These are phyloP conservation scores for Leptopilina boulardi DNA, from an alignment of 1,140 invertebrate genomes.

Conservation along the genomic window DNA sequence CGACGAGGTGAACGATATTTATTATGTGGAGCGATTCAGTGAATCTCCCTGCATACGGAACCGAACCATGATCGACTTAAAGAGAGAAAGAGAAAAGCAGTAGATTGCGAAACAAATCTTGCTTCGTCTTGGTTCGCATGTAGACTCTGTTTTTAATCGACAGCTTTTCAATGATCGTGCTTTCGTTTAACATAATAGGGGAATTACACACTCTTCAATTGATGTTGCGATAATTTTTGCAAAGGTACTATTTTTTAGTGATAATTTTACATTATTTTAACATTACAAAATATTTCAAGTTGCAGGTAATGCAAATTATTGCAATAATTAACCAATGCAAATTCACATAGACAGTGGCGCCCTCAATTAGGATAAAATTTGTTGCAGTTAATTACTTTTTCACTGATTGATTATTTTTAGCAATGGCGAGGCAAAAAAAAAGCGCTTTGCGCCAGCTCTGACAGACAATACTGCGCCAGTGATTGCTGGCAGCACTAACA, in stretches of 20 bases:
- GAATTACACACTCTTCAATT: background rate
- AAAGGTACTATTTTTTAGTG: background rate
- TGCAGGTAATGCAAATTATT: too few species aligned
- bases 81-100: background rate
- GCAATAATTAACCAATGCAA: too few species aligned
- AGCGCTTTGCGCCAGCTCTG: too few species aligned
- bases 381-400: too few species aligned
- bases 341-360: too few species aligned
- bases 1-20: conserved; percentile 9
- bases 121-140: background rate
- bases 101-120: conserved; percentile 25
- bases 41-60: conserved; percentile 2
- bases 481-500: too few species aligned
- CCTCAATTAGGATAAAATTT: too few species aligned
- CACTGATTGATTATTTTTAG: too few species aligned
- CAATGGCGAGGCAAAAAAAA: too few species aligned
- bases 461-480: too few species aligned
- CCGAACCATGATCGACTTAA: background rate
- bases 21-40: conserved; percentile 16
- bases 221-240: background rate
- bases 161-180: background rate
- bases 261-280: too few species aligned
- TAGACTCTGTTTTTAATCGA: background rate
- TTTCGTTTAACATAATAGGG: background rate
- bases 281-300: too few species aligned